Percentiles rank a stretch among this genome's conserved stretches.
Evolutionary conservation across 2,888 invertebrate genomes (phyloP).

Genomic region (Philonicus albiceps): DNA sequence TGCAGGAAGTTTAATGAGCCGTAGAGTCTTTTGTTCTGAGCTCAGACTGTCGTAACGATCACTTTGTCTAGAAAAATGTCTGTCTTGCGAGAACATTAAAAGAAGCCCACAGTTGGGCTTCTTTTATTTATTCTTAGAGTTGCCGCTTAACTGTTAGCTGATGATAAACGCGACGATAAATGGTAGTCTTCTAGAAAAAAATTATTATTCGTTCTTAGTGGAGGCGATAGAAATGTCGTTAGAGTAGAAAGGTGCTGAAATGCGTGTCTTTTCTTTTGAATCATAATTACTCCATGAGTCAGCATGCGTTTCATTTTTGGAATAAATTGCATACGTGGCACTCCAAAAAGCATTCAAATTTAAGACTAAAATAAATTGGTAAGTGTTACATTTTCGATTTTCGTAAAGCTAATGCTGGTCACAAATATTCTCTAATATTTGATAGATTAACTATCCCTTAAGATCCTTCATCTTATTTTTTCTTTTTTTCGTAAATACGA

Average conservation of each 20-base stretch:
- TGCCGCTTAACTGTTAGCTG: not conserved
- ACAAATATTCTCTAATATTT: too few relatives aligned
- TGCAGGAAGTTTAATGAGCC: conserved; percentile 40
- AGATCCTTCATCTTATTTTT: too few relatives aligned
- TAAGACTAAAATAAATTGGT: too few relatives aligned
- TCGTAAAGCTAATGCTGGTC: too few relatives aligned
- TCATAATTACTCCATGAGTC: not conserved
- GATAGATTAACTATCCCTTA: too few relatives aligned
- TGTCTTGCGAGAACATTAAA: not conserved
- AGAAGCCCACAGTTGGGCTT: not conserved
- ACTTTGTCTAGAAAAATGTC: not conserved
- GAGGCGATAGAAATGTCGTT: not conserved
- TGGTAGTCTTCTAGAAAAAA: not conserved
- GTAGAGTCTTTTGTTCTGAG: conserved; percentile 23
- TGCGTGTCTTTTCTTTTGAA: not conserved
- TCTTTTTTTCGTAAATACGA: too few relatives aligned
- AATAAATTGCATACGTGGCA: not conserved
- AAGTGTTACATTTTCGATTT: too few relatives aligned
- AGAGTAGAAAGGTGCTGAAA: not conserved
- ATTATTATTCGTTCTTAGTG: not conserved
- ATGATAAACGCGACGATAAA: not conserved
- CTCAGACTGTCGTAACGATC: not conserved
- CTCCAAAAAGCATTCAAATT: not conserved
- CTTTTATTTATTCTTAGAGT: not conserved
- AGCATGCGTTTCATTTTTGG: not conserved